These are phyloP conservation scores for Jacana jacana DNA, from an alignment of 2,113 vertebrate genomes.

Conservation along the genomic window DNA sequence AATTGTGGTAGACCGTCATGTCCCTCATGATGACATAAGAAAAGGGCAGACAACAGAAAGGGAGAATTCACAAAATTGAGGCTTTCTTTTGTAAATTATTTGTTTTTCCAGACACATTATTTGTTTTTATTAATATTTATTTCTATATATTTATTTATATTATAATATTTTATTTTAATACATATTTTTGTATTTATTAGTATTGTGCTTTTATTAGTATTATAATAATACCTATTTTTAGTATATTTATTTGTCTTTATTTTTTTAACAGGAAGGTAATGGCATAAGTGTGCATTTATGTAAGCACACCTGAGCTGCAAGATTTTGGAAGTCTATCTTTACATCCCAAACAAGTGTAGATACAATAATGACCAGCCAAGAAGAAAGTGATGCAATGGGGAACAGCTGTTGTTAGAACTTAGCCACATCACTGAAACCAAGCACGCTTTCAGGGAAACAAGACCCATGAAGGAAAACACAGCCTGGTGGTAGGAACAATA, in stretches of 20 bases:
- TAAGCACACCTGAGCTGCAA: background rate
- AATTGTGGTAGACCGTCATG: background rate
- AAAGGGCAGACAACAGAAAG: background rate
- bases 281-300: background rate
- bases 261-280: background rate
- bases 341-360: background rate
- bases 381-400: background rate
- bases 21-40: background rate
- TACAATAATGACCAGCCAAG: background rate
- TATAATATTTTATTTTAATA: too few species aligned
- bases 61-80: background rate
- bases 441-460: background rate
- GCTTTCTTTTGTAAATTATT: background rate
- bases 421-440: background rate
- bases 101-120: background rate
- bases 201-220: too few species aligned
- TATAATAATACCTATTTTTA: too few species aligned
- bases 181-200: too few species aligned
- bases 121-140: too few species aligned
- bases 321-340: background rate
- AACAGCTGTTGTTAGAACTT: background rate
- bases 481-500: background rate
- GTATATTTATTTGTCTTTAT: too few species aligned
- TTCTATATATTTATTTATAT: too few species aligned
- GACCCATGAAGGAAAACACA: background rate